phyloP scores from a whole-genome alignment of 2,797 vertebrate genomes.

The Amniataba percoides region DNA sequence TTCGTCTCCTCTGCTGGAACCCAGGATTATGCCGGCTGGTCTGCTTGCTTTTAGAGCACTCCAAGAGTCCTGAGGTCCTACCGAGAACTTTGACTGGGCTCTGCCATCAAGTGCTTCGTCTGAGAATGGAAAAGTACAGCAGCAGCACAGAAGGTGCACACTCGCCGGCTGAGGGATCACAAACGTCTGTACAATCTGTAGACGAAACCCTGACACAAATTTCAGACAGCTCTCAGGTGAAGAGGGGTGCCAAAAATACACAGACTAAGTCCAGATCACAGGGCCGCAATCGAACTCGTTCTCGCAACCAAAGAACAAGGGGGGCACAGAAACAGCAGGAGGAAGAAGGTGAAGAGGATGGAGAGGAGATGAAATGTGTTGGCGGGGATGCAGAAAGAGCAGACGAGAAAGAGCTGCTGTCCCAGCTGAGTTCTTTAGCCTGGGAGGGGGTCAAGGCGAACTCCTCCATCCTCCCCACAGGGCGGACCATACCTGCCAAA shows the following conservation, averaged over 20 bases:
- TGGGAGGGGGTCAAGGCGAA: slow-evolving; percentile 88
- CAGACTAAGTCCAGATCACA: not conserved
- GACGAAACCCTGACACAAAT: slow-evolving; percentile 17
- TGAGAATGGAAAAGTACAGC: slow-evolving; percentile 61
- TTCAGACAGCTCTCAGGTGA: not conserved
- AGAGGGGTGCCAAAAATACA: not conserved
- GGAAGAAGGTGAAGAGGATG: not conserved
- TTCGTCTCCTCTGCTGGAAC: slow-evolving; percentile 88
- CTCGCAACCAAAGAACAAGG: slow-evolving; percentile 16
- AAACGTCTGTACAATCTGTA: not conserved
- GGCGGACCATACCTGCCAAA: slow-evolving; percentile 59
- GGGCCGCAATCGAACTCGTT: not conserved
- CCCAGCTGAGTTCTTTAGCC: slow-evolving; percentile 83
- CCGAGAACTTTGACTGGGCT: slow-evolving; percentile 90
- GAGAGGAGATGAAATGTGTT: not conserved
- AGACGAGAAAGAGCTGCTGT: slow-evolving; percentile 65
- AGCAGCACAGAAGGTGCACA: not conserved
- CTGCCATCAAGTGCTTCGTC: slow-evolving; percentile 83
- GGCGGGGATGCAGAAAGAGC: not conserved
- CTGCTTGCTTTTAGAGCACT: slow-evolving; percentile 85
- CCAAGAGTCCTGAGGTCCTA: slow-evolving; percentile 60
- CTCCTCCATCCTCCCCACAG: slow-evolving; percentile 66
- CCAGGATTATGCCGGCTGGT: slow-evolving; percentile 88
- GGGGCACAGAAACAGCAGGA: not conserved
- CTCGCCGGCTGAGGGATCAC: not conserved